Conservation (phyloP, 2,113 vertebrate genomes). For the Ptilorrhoa leucosticta region DNA sequence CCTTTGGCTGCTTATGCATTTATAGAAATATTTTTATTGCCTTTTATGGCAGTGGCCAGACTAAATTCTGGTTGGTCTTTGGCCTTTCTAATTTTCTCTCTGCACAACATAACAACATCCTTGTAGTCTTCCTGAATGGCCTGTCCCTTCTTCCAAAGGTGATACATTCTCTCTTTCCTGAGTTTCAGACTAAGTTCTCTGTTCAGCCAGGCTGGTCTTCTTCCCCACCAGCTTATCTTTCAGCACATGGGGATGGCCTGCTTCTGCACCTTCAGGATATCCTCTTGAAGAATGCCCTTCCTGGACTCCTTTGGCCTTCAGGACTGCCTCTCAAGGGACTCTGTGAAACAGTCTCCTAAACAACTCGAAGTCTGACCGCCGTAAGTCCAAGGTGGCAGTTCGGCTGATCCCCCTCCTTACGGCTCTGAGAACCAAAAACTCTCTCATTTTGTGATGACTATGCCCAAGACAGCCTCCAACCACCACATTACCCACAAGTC, state of each 20-base stretch:
- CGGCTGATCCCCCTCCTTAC: not conserved
- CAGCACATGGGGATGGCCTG: not conserved
- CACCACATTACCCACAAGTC: not conserved
- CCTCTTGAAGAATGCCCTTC: not conserved
- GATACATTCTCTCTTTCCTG: not conserved
- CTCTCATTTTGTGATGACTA: not conserved
- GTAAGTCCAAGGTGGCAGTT: not conserved
- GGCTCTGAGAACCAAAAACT: not conserved
- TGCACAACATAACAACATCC: not conserved
- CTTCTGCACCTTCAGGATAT: not conserved
- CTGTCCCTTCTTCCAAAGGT: not conserved
- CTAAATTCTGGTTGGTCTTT: not conserved
- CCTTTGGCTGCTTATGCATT: not conserved
- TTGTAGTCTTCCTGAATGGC: not conserved
- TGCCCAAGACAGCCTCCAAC: not conserved
- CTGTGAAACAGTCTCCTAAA: not conserved
- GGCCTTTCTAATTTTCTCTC: not conserved
- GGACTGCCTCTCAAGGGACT: not conserved
- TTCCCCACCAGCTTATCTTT: not conserved
- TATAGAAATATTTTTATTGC: not conserved
- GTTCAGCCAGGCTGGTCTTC: not conserved
- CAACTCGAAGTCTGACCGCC: not conserved
- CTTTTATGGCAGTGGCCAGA: not conserved
- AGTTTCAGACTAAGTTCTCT: not conserved
- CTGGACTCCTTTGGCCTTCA: not conserved